Evolutionary conservation across 2,797 vertebrate genomes (phyloP), one percentile per base, ranked within the genome.

Genomic region (Cyprinella venusta): DNA sequence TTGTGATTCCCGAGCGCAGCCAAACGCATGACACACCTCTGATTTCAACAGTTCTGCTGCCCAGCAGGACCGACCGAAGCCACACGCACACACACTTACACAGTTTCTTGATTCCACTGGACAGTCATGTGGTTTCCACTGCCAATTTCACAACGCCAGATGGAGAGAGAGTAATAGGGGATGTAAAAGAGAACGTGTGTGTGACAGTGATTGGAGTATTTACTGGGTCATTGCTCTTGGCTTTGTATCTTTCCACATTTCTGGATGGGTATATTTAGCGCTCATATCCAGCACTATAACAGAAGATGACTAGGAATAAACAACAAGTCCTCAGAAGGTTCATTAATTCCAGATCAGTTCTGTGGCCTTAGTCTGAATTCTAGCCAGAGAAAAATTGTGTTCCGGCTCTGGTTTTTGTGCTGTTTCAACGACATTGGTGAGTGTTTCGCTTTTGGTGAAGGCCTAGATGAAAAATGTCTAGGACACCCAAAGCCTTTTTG

Each of bases 211-310:
- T 69, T 84, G 36, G 24, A 68, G 81, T 82, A 71, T 84, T 88
- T 86, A 80, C 79, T 79, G 61, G 84, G 64, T 79, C 63, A 71
- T 84, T 84, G 81, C 81, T 84, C 36, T 79, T 82, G 83, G 84
- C 77, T 81, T 82, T 74, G 26, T 18, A 26, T 80, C 76, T 77
- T 78, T 74, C 50, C 50, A 74, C 77, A 84, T 77, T 71, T 83
- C 42, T 72, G 38, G 54, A 80, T 76, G 81, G 40, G 74, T 85
- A 82, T 59, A 85, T 87, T 83, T 82, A 82, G 83, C 54, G 50
- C 63, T 52, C 21, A 48, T 56, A 24, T 76, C 16, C 71, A 36
- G 19, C 7, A 6, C 61, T 59, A 45, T 64, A 42, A 50, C 61
- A 75, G 50, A 42, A 30, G 78, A 76, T 64, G 70, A 45, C 50